Percentiles rank a stretch among this genome's conserved stretches.
phyloP scores from a whole-genome alignment of 2,113 vertebrate genomes.

The Crotalus horridus region DNA sequence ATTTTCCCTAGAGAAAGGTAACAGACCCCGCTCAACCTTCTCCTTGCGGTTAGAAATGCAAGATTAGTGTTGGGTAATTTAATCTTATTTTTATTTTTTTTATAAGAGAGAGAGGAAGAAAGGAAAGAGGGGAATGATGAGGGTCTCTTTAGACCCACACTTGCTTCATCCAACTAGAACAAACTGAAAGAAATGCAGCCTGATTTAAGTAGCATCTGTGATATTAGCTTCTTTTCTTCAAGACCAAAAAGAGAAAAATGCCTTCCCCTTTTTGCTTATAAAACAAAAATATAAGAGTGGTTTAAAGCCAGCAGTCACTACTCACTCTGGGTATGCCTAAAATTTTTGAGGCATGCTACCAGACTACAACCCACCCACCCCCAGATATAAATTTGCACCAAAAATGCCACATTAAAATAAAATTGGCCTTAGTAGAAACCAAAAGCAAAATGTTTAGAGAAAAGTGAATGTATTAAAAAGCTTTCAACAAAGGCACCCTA shows the following conservation, averaged over 20 bases:
- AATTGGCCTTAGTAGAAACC: neutral
- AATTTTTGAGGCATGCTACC: neutral
- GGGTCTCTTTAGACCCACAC: neutral
- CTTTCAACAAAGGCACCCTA: neutral
- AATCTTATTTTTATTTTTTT: constrained; percentile 5
- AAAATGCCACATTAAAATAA: neutral
- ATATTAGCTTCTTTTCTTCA: neutral
- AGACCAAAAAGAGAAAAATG: neutral
- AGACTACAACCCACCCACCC: neutral
- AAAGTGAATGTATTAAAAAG: neutral
- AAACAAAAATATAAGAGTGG: neutral
- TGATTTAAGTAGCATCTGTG: neutral
- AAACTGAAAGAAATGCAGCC: neutral
- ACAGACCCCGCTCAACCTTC: rapidly evolving
- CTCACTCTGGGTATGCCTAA: neutral
- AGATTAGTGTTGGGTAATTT: neutral
- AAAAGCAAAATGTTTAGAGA: neutral
- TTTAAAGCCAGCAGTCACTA: neutral
- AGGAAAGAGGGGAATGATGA: neutral
- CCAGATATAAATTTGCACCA: neutral
- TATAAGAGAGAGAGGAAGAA: neutral
- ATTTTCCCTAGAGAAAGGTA: neutral
- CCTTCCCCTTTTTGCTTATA: neutral
- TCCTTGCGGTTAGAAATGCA: neutral
- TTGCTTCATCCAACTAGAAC: neutral